These are phyloP conservation scores for Oreotragus oreotragus DNA, from an alignment of 2,113 vertebrate genomes.

Conservation along the genomic window DNA sequence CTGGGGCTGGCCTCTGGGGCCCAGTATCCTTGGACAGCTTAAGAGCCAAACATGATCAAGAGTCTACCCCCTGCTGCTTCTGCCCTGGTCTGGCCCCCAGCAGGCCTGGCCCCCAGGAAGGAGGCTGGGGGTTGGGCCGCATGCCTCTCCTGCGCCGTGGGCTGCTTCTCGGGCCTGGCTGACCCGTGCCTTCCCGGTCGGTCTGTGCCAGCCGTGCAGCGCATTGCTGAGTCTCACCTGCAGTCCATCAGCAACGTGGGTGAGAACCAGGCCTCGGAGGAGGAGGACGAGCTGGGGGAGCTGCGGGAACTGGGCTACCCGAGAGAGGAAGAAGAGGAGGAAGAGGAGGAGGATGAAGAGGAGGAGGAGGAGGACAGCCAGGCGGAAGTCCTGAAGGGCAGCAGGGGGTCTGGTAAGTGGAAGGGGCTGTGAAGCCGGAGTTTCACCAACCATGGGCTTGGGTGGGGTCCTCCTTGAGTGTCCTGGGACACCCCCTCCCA, in stretches of 20 bases:
- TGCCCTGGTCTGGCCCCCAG: neutral
- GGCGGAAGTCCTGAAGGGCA: slow-evolving; percentile 62
- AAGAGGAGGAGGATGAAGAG: slow-evolving; percentile 71
- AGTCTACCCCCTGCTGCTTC: neutral
- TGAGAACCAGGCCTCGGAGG: slow-evolving; percentile 84
- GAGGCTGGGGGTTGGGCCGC: neutral
- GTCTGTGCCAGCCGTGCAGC: slow-evolving; percentile 86
- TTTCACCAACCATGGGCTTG: neutral
- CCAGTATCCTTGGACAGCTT: neutral
- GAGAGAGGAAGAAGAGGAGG: slow-evolving; percentile 79
- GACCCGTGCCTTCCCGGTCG: neutral
- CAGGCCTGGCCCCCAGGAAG: neutral
- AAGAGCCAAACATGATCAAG: neutral
- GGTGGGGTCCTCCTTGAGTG: neutral
- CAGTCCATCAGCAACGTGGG: slow-evolving; percentile 83
- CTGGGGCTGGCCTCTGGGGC: neutral
- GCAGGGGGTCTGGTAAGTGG: slow-evolving; percentile 53
- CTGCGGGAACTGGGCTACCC: slow-evolving; percentile 76
- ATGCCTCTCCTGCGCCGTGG: neutral
- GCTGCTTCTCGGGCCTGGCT: neutral
- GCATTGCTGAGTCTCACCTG: slow-evolving; percentile 90
- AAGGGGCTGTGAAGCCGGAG: neutral
- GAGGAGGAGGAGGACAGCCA: slow-evolving; percentile 70
- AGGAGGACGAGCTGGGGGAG: slow-evolving; percentile 79
- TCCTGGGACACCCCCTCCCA: neutral